Base-by-base conservation (phyloP, 2,797 vertebrate species). In the Dermochelys coriacea region DNA sequence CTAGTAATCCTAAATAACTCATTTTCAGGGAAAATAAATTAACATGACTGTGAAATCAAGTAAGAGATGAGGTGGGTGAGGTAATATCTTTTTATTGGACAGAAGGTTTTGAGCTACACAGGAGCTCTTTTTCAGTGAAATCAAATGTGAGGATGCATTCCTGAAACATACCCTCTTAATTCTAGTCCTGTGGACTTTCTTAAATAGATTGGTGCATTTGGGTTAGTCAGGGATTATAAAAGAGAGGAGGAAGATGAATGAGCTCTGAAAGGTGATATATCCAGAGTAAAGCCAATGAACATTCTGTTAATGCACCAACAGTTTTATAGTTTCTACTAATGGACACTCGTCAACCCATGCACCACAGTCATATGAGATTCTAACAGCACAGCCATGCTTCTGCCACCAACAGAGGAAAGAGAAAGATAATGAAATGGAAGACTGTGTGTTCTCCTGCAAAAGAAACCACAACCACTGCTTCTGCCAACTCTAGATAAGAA, bases 401-500 rank as follows among this genome's bases (percentile, higher is more conserved):
- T 87, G 21, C 64, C 84, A 89, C 9, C 79, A 82, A 75, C 31
- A 34, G 31, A 37, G 45, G 1, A 68, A 91, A 82, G 90, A 45
- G 9, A 12, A 78, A 89, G 71, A 85, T 83, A 86, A 78, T 0
- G 34, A 85, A 91, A 91, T 93, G 19, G 27, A 89, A 91, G 77
- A 8, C 82, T 89, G 80, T 92, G 77, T 86, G 45, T 51, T 82
- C 0, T 1, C 55, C 25, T 86, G 68, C 34, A 95, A 96, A 68
- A 95, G 79, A 96, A 94, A 86, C 88, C 86, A 82, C 79, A 47
- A 47, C 2, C 47, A 75, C 74, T 86, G 52, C 51, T 83, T 93
- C 81, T 88, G 82, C 80, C 85, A 90, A 86, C 57, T 75, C 37
- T 12, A 47, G 61, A 81, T n/a, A 52, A 68, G 23, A 94, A 47